These are phyloP conservation scores for Dolichotis patagonum DNA, from an alignment of 2,113 vertebrate genomes.

Conservation along the genomic window DNA sequence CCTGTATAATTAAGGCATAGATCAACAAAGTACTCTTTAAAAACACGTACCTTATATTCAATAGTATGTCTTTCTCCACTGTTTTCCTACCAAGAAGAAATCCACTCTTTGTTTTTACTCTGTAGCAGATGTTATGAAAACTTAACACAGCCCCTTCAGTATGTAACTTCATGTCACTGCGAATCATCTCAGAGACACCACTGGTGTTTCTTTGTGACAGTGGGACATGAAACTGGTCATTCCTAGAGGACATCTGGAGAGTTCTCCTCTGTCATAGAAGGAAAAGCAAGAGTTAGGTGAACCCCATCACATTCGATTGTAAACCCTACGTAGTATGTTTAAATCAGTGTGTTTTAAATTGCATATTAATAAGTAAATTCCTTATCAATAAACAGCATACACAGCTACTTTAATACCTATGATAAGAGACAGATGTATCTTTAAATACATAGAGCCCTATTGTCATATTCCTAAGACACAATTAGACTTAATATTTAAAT, in stretches of 20 bases:
- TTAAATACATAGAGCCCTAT: not conserved
- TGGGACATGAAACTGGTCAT: constrained; percentile 69
- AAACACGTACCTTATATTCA: constrained; percentile 84
- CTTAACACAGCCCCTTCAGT: constrained; percentile 69
- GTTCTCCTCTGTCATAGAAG: not conserved
- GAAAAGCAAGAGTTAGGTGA: constrained; percentile 55
- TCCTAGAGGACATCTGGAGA: constrained; percentile 49
- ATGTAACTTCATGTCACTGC: accelerated
- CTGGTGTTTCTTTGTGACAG: constrained; percentile 73
- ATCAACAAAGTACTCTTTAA: not conserved
- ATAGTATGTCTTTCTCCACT: constrained; percentile 83
- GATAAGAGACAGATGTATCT: not conserved
- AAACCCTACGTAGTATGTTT: too few relatives aligned
- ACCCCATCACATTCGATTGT: not conserved
- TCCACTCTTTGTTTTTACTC: constrained; percentile 83
- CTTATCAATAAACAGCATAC: not conserved
- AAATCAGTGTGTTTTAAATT: not conserved
- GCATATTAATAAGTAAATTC: not conserved
- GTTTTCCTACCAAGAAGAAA: constrained; percentile 72
- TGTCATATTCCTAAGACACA: not conserved
- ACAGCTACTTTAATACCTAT: not conserved
- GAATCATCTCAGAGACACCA: not conserved
- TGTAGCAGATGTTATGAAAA: constrained; percentile 87
- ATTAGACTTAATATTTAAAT: not conserved
- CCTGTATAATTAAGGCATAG: not conserved